phyloP scores from a whole-genome alignment of 2,888 invertebrate genomes.

The Trachelus stipa region DNA sequence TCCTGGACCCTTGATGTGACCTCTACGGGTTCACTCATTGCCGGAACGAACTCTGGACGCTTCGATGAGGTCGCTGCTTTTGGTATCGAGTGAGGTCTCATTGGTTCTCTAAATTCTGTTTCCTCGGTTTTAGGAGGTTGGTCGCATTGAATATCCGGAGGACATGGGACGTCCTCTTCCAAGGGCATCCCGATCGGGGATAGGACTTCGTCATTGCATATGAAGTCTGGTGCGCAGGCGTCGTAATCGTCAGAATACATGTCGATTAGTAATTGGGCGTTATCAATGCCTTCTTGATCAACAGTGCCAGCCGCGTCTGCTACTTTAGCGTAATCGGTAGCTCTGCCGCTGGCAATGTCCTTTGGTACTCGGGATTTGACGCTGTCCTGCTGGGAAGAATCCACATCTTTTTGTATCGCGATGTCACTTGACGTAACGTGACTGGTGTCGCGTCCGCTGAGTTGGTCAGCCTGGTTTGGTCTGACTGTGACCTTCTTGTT shows the following conservation, averaged over 20 bases:
- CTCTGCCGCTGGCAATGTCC: neutral
- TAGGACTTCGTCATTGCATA: slow-evolving; percentile 34
- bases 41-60: neutral
- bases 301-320: neutral
- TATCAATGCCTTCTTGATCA: neutral
- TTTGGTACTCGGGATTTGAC: neutral
- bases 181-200: neutral
- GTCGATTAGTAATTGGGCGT: neutral
- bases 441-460: neutral
- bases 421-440: neutral
- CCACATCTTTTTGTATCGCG: neutral
- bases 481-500: neutral
- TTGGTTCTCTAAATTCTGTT: neutral
- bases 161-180: neutral
- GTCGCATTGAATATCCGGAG: neutral
- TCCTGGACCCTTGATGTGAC: slow-evolving; percentile 9
- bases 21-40: slow-evolving; percentile 8
- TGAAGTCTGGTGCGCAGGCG: slow-evolving; percentile 30
- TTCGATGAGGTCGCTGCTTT: neutral
- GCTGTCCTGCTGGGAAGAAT: neutral
- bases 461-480: neutral
- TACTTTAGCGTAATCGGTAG: neutral
- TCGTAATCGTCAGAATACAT: neutral
- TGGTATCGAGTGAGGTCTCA: neutral
- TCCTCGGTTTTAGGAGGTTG: neutral